Conservation (phyloP, 2,113 vertebrate species). For the Platichthys stellatus region DNA sequence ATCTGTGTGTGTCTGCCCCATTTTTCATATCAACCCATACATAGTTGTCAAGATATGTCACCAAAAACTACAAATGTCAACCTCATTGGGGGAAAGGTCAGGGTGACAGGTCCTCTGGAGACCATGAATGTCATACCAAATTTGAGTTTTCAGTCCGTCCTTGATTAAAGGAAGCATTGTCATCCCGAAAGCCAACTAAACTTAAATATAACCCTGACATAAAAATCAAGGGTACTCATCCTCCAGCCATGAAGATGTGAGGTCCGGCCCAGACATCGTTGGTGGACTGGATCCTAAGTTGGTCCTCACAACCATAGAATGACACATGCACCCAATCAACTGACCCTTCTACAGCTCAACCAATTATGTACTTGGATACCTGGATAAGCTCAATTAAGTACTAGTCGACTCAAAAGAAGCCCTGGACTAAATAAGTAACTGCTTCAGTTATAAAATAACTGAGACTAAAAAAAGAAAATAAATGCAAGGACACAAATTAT, state of each 20-base stretch:
- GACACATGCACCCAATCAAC: conserved; percentile 8
- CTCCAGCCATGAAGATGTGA: neutral
- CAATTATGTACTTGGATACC: conserved; percentile 65
- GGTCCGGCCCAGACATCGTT: neutral
- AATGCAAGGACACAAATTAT: neutral
- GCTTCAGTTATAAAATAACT: neutral
- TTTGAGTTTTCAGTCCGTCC: too few species aligned
- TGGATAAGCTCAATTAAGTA: conserved; percentile 57
- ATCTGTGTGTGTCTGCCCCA: too few species aligned
- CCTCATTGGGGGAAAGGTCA: too few species aligned
- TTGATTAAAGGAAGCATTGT: too few species aligned
- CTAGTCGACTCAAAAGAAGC: conserved; percentile 21
- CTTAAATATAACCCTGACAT: neutral
- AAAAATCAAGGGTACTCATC: neutral
- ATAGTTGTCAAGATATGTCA: neutral
- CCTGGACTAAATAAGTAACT: conserved; percentile 26
- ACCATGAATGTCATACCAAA: too few species aligned
- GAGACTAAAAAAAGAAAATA: conserved; percentile 9
- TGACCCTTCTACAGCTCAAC: conserved; percentile 43
- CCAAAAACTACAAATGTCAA: neutral
- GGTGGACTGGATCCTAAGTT: neutral
- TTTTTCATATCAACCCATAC: neutral
- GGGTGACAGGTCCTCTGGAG: too few species aligned
- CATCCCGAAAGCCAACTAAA: neutral
- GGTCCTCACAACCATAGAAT: neutral